phyloP scores from a whole-genome alignment of 2,888 invertebrate genomes.

The Ypsolopha sequella region DNA sequence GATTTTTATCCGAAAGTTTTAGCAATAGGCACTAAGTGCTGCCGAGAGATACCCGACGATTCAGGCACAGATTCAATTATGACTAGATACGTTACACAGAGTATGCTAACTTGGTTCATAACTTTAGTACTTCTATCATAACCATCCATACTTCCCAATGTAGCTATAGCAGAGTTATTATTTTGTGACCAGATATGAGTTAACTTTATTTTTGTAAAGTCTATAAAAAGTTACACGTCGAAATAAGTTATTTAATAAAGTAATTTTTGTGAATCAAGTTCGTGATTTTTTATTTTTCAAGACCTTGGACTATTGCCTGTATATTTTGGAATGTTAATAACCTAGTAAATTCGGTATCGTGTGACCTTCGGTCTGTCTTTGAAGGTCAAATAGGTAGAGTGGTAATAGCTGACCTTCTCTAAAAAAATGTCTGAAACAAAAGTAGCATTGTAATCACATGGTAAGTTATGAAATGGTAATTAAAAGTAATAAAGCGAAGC shows the following conservation, averaged over 20 bases:
- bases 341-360: not conserved
- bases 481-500: no score
- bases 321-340: not conserved
- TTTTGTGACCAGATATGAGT: slow-evolving; percentile 17
- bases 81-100: slow-evolving; percentile 23
- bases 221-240: slow-evolving; percentile 3
- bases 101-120: slow-evolving; percentile 31
- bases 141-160: slow-evolving; percentile 12
- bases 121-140: slow-evolving; percentile 36
- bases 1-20: slow-evolving; percentile 84
- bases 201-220: slow-evolving; percentile 29
- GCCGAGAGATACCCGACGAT: slow-evolving; percentile 70
- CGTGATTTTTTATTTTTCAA: not conserved
- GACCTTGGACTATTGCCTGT: not conserved
- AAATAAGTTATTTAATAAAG: not conserved
- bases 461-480: no score
- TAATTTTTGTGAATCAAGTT: not conserved
- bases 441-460: no score
- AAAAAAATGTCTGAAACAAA: not conserved
- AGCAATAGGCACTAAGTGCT: slow-evolving; percentile 80
- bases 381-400: slow-evolving; percentile 15
- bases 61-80: slow-evolving; percentile 34
- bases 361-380: not conserved
- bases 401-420: slow-evolving; percentile 18
- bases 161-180: slow-evolving; percentile 4